These are phyloP conservation scores for Characodon lateralis DNA, from an alignment of 2,797 vertebrate species.

Conservation along the genomic window DNA sequence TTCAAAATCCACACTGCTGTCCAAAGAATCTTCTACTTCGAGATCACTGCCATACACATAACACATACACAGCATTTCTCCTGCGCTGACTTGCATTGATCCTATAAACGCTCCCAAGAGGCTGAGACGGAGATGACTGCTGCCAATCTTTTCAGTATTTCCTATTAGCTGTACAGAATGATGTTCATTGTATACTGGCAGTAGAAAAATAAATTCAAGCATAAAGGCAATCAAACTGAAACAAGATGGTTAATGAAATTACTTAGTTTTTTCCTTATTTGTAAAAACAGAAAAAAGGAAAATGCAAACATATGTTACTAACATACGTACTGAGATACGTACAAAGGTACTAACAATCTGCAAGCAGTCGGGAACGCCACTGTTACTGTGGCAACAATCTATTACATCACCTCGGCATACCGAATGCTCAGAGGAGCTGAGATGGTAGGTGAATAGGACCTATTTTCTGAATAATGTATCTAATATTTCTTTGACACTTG, in stretches of 20 bases:
- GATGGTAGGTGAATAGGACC: too few relatives aligned
- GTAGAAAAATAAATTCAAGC: conserved; percentile 48
- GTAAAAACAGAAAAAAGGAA: not conserved
- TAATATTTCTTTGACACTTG: too few relatives aligned
- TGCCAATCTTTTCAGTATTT: conserved; percentile 36
- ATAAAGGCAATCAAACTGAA: conserved; percentile 46
- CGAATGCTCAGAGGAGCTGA: too few relatives aligned
- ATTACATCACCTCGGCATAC: not conserved
- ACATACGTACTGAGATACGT: too few relatives aligned
- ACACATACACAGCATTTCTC: conserved; percentile 20
- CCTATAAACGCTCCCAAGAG: conserved; percentile 60
- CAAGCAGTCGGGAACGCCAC: not conserved
- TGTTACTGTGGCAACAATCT: not conserved
- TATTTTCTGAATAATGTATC: too few relatives aligned
- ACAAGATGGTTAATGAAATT: conserved; percentile 40
- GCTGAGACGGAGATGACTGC: conserved; percentile 37
- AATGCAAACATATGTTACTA: not conserved
- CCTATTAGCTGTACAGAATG: conserved; percentile 33
- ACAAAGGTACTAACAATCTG: not conserved
- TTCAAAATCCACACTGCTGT: too few relatives aligned
- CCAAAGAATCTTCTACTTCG: too few relatives aligned
- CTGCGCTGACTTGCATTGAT: conserved; percentile 33
- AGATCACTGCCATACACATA: too few relatives aligned
- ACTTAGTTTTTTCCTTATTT: conserved; percentile 24
- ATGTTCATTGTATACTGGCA: conserved; percentile 37